Base-by-base conservation (phyloP, 1,140 invertebrate species). In the Solenopsis invicta region DNA sequence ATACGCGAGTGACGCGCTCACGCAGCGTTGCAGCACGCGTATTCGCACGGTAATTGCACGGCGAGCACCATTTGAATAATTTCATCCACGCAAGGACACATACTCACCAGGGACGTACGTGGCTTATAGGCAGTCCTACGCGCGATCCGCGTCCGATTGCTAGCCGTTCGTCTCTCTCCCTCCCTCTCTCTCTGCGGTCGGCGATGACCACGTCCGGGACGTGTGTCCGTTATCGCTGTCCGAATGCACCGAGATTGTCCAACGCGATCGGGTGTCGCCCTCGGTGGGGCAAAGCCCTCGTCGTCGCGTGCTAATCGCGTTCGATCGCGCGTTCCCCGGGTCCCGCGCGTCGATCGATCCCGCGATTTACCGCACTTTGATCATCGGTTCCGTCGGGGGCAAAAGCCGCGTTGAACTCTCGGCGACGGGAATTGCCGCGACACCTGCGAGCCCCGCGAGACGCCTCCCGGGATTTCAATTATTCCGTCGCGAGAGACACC, bases 61-160 rank as follows among this genome's bases (percentile, higher is more conserved):
- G 16, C 8, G 52, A 37, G 34, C 12, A 24, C 50, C 78, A 81
- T 81, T 81, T 81, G 78, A 81, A 81, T 81, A 81, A 81, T 81
- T 71, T 81, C 78, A 81, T 71, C 50, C 37, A 81, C 16, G 9
- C 78, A 81, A 81, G 78, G 66, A 71, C 78, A 37, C 21, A 34
- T 81, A 81, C 78, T 81, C 78, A 71, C 78, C 78, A 81, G 78
- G 78, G 78, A 81, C 78, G 64, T 71, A 50, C 13, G 13, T 21
- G 62, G 24, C 18, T 78, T 29, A 29, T 29, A 54, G 45, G 16
- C 37, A 10, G 16, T 21, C 50, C 64, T n/a, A 45, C 34, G 45
- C 29, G 29, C 13, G 34, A 69, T 45, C 48, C 10, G 21, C 56
- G 54, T n/a, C 34, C 24, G 18, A 3, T 45, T 24, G 37, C 13